phyloP scores from a whole-genome alignment of 2,888 invertebrate species.

The Xanthorhoe designata region DNA sequence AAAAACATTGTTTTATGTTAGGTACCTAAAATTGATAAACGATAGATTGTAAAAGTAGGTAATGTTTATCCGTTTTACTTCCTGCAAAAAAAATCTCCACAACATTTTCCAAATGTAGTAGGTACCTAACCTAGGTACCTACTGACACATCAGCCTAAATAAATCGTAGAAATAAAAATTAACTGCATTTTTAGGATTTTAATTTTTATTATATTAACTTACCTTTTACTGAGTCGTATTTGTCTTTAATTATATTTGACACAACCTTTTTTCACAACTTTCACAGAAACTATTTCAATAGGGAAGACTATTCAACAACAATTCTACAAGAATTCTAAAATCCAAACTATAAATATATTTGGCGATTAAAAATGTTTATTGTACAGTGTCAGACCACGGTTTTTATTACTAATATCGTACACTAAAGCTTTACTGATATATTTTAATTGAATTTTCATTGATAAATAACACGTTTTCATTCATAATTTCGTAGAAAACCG shows the following conservation, averaged over 20 bases:
- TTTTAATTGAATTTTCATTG: slow-evolving; percentile 48
- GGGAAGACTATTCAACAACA: slow-evolving; percentile 53
- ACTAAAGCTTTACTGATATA: slow-evolving; percentile 41
- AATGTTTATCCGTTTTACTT: too few species aligned
- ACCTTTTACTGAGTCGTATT: slow-evolving; percentile 67
- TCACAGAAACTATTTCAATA: slow-evolving; percentile 51
- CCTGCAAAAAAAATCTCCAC: too few species aligned
- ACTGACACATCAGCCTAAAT: too few species aligned
- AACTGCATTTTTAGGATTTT: neutral
- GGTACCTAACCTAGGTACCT: neutral
- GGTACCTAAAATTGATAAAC: too few species aligned
- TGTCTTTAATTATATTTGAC: slow-evolving; percentile 69
- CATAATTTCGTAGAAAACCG: slow-evolving; percentile 69
- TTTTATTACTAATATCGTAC: slow-evolving; percentile 39
- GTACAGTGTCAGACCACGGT: slow-evolving; percentile 43
- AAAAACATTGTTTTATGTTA: too few species aligned
- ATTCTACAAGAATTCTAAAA: slow-evolving; percentile 37
- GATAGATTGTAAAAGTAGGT: too few species aligned
- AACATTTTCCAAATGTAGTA: too few species aligned
- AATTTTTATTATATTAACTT: slow-evolving; percentile 39
- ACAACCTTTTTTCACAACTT: slow-evolving; percentile 72
- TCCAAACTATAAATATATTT: slow-evolving; percentile 47
- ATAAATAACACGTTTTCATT: slow-evolving; percentile 70
- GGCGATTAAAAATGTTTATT: slow-evolving; percentile 44
- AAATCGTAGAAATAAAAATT: too few species aligned